phyloP scores from a whole-genome alignment of 2,888 invertebrate species.

The Tinea pellionella region DNA sequence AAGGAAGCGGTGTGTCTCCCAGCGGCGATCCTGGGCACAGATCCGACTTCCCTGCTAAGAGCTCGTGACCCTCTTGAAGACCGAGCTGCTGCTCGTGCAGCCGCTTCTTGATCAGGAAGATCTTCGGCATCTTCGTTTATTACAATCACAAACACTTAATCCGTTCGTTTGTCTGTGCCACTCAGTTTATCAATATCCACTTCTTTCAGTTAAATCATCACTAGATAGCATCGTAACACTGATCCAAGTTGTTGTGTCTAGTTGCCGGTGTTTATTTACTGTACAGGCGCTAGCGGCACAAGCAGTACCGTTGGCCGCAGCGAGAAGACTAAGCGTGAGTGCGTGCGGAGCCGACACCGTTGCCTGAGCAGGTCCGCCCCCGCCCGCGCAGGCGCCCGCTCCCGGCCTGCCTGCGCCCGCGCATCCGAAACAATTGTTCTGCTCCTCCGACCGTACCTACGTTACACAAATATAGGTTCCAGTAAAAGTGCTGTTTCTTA shows the following conservation, averaged over 20 bases:
- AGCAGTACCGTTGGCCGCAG: constrained; percentile 66
- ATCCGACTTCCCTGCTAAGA: constrained; percentile 73
- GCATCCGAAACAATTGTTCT: constrained; percentile 20
- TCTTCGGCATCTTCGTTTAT: constrained; percentile 84
- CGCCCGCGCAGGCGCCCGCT: constrained; percentile 30
- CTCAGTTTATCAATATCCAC: constrained; percentile 40
- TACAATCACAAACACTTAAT: constrained; percentile 55
- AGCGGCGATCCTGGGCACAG: constrained; percentile 70
- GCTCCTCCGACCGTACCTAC: constrained; percentile 20
- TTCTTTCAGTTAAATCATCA: constrained; percentile 23
- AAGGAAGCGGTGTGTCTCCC: constrained; percentile 71
- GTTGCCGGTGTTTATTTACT: constrained; percentile 52
- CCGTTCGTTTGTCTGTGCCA: constrained; percentile 49
- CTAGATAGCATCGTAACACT: constrained; percentile 61
- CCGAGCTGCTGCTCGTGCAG: constrained; percentile 91
- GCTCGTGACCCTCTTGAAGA: constrained; percentile 85
- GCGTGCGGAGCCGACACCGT: constrained; percentile 64
- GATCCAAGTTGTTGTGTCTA: constrained; percentile 53
- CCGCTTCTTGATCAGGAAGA: constrained; percentile 91
- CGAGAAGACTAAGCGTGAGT: constrained; percentile 57
- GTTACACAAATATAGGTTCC: constrained; percentile 42
- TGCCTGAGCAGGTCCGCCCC: constrained; percentile 65
- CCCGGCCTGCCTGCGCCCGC: constrained; percentile 38
- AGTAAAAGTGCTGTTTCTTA: constrained; percentile 62
- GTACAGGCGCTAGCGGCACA: constrained; percentile 59